Percentiles rank a stretch among this genome's conserved stretches.
phyloP scores from a whole-genome alignment of 1,140 invertebrate species.

The Ceratosolen fusciceps region DNA sequence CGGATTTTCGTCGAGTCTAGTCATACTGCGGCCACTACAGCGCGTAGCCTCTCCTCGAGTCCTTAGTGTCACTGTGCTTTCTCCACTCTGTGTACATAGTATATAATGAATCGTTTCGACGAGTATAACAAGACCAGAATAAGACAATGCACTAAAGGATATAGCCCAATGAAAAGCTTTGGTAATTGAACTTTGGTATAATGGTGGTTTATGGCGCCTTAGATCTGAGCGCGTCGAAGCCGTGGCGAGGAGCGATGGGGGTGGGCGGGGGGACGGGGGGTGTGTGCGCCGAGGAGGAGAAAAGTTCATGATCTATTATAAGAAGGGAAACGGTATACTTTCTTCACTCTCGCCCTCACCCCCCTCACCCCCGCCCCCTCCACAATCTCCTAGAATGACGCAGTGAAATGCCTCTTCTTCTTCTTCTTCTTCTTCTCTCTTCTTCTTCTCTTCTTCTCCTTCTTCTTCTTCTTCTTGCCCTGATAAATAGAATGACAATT shows the following conservation, averaged over 20 bases:
- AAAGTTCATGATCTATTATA: background rate
- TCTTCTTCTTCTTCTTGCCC: too few relatives aligned
- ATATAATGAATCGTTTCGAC: constrained; percentile 60
- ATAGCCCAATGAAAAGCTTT: constrained; percentile 52
- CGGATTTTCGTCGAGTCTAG: background rate
- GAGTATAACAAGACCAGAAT: constrained; percentile 49
- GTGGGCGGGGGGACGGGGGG: too few relatives aligned
- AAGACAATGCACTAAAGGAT: constrained; percentile 58
- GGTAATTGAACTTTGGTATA: constrained; percentile 63
- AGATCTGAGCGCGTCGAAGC: too few relatives aligned
- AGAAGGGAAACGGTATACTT: background rate
- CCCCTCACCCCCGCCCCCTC: too few relatives aligned
- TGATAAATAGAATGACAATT: too few relatives aligned
- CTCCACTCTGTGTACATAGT: constrained; percentile 21
- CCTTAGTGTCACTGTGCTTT: constrained; percentile 63
- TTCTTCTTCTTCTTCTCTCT: too few relatives aligned
- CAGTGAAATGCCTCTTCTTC: too few relatives aligned
- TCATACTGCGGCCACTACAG: background rate
- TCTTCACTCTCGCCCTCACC: background rate
- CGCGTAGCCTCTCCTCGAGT: constrained; percentile 44
- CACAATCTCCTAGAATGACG: too few relatives aligned
- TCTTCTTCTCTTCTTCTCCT: too few relatives aligned
- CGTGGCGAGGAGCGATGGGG: too few relatives aligned
- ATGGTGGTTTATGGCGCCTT: constrained; percentile 60
- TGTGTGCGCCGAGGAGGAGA: too few relatives aligned